A percentile compares a stretch with the other conserved stretches of the same genome.
Conservation (phyloP, 1,140 invertebrate species). For the Eupristina koningsbergeri region DNA sequence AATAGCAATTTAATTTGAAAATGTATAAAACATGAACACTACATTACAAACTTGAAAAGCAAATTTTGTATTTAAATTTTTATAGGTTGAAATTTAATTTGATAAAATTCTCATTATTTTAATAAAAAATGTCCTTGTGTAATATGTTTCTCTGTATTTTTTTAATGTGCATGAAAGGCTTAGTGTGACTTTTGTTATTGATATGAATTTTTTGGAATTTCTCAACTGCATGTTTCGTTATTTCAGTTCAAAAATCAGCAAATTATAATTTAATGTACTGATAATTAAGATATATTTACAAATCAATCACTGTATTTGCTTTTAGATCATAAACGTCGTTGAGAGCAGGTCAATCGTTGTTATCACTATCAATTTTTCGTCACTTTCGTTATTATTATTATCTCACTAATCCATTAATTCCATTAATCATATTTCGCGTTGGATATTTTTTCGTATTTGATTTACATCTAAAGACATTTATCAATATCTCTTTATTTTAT, state of each 20-base stretch:
- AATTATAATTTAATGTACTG: neutral
- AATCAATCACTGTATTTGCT: neutral
- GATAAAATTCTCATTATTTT: neutral
- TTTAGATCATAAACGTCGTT: neutral
- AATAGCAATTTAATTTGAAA: neutral
- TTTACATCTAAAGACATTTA: constrained; percentile 37
- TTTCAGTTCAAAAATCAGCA: too few species aligned
- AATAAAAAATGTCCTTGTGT: neutral
- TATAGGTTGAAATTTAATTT: neutral
- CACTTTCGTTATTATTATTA: constrained; percentile 2
- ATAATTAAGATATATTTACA: neutral
- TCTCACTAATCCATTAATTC: neutral
- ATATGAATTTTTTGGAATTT: too few species aligned
- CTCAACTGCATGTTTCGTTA: too few species aligned
- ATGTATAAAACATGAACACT: too few species aligned
- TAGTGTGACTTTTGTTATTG: too few species aligned
- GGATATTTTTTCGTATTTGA: constrained; percentile 14
- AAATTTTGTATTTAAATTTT: neutral
- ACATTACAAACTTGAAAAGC: too few species aligned
- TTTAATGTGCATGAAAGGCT: too few species aligned
- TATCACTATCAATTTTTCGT: constrained; percentile 16
- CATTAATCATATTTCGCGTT: constrained; percentile 23
- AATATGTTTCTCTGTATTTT: too few species aligned
- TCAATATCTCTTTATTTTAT: constrained; percentile 7
- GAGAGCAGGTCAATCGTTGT: constrained; percentile 29